A percentile compares a stretch with the other conserved stretches of the same genome.
Evolutionary conservation across 2,888 invertebrate species (phyloP).

Genomic region (Latrodectus hesperus): DNA sequence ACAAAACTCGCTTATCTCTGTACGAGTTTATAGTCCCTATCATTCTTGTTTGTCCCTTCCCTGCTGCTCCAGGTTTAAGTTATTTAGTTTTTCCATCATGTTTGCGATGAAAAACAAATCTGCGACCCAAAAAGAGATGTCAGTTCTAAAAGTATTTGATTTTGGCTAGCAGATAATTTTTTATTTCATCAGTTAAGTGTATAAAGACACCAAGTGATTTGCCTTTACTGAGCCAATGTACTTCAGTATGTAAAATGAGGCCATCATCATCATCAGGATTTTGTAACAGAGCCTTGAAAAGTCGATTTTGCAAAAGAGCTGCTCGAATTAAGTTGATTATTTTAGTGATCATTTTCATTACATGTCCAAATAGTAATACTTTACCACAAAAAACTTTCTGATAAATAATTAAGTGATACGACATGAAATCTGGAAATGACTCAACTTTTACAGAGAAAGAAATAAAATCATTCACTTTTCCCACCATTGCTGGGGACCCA

Average conservation of each 20-base stretch:
- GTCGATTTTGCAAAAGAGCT: slow-evolving; percentile 7
- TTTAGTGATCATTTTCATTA: slow-evolving; percentile 8
- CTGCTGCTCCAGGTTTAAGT: slow-evolving; percentile 2
- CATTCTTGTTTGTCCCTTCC: slow-evolving; percentile 14
- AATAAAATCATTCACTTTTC: slow-evolving; percentile 1
- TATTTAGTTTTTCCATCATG: slow-evolving; percentile 16
- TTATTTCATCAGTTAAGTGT: slow-evolving; percentile 17
- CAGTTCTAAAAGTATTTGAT: slow-evolving; percentile 15
- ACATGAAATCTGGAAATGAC: slow-evolving; percentile 20
- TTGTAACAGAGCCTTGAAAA: slow-evolving; percentile 16
- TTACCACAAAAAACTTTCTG: slow-evolving; percentile 7
- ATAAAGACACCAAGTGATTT: background rate
- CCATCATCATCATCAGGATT: slow-evolving; percentile 6
- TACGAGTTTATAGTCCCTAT: slow-evolving; percentile 10
- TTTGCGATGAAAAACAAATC: slow-evolving; percentile 10
- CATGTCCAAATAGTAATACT: slow-evolving; percentile 13
- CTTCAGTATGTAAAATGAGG: background rate
- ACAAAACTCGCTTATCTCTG: slow-evolving; percentile 4
- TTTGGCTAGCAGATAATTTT: background rate
- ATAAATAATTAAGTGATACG: slow-evolving; percentile 16
- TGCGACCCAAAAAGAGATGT: background rate
- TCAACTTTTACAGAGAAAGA: slow-evolving; percentile 4
- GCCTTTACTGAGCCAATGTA: slow-evolving; percentile 5
- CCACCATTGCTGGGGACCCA: slow-evolving; percentile 2
- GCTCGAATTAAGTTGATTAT: slow-evolving; percentile 11